These are phyloP conservation scores for Peribatodes rhomboidaria DNA, from an alignment of 2,888 invertebrate genomes.

Conservation along the genomic window DNA sequence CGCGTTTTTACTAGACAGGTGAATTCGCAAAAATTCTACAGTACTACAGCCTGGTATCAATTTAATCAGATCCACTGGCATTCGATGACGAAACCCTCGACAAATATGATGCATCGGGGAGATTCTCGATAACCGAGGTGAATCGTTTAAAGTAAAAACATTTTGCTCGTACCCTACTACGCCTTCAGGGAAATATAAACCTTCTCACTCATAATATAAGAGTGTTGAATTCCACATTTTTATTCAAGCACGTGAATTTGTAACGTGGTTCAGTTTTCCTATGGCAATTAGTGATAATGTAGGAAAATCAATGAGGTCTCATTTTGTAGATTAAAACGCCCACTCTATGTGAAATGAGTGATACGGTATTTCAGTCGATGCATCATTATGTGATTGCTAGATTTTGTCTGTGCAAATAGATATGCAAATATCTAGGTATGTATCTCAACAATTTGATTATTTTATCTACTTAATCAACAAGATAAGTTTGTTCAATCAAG, in stretches of 20 bases:
- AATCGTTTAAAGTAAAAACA: conserved; percentile 58
- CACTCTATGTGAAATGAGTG: conserved; percentile 72
- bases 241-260: conserved; percentile 22
- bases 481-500: not conserved
- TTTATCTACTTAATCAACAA: not conserved
- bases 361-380: conserved; percentile 63
- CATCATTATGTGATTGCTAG: conserved; percentile 55
- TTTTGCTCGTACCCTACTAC: conserved; percentile 31
- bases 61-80: conserved; percentile 68
- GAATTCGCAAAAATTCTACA: conserved; percentile 65
- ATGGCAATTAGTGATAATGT: conserved; percentile 77
- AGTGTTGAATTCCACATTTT: conserved; percentile 9
- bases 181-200: conserved; percentile 47
- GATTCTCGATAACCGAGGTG: conserved; percentile 71
- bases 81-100: conserved; percentile 76
- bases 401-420: conserved; percentile 34
- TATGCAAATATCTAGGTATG: not conserved
- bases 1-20: conserved; percentile 48
- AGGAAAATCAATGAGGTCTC: conserved; percentile 79
- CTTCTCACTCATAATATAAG: conserved; percentile 40
- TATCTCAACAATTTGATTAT: not conserved
- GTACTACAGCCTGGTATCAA: conserved; percentile 65
- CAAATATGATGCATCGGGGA: conserved; percentile 83
- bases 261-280: conserved; percentile 49
- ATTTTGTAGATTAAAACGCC: conserved; percentile 77